phyloP scores from a whole-genome alignment of 2,888 invertebrate genomes.

The Loripinus fragilis region DNA sequence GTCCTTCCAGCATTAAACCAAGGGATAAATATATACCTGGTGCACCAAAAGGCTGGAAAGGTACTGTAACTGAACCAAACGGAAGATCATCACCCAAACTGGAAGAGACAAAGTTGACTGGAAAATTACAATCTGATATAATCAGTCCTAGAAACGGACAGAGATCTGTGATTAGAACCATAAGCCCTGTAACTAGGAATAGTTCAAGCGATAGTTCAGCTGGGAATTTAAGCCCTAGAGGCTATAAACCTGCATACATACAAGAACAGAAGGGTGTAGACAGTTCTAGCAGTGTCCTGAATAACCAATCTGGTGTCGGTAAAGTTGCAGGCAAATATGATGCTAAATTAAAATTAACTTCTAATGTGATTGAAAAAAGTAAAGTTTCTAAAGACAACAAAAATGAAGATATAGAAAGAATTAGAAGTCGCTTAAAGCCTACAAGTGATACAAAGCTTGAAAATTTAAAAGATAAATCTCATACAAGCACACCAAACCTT shows the following conservation, averaged over 20 bases:
- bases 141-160: not conserved
- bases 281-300: not conserved
- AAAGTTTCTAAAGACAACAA: not conserved
- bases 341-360: not conserved
- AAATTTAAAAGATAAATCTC: not conserved
- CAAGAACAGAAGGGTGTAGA: not conserved
- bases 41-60: constrained; percentile 55
- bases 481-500: not conserved
- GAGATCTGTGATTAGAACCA: constrained; percentile 45
- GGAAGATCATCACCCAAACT: constrained; percentile 12
- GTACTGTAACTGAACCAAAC: constrained; percentile 18
- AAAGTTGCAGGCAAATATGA: not conserved
- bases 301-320: not conserved
- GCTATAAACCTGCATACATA: constrained; percentile 39
- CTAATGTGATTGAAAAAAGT: not conserved
- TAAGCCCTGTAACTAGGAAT: constrained; percentile 46
- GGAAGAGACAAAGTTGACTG: not conserved
- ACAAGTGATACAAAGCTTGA: not conserved
- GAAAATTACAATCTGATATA: not conserved
- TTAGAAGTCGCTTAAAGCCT: not conserved
- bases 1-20: constrained; percentile 21
- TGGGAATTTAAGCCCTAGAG: constrained; percentile 53
- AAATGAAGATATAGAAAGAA: not conserved
- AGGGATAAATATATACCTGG: constrained; percentile 49
- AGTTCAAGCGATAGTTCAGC: constrained; percentile 46